Evolutionary conservation across 2,113 vertebrate species (phyloP), one percentile per base, ranked within the genome.

Genomic region (Scopus umbretta): DNA sequence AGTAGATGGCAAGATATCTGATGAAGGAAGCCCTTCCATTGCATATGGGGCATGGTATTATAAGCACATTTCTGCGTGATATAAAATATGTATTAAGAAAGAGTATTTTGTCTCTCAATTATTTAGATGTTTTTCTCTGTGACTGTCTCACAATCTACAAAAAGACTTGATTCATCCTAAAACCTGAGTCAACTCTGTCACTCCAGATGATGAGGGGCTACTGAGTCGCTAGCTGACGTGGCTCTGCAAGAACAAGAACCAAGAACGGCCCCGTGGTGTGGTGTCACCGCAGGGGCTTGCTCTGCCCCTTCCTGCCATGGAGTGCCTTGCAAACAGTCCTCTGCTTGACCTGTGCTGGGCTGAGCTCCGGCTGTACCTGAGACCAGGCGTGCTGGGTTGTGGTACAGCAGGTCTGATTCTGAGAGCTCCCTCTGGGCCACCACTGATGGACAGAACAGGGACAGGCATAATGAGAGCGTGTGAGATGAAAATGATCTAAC

Each of bases 381-480:
- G 65, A 10, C 18, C 8, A 3, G 8, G 4, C 1, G 1, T 50
- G 25, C 42, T 85, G 88, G 2, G 38, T 19, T 25, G 1, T 43
- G 72, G 23, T 16, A 32, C 14, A 18, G n/a, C 12, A 10, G 61
- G 22, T 67, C 38, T 79, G 27, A 29, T 32, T n/a, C 45, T n/a
- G 55, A 74, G 74, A 66, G 36, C n/a, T 38, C 21, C 14, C 17
- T 66, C 53, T 45, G 47, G 30, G 32, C 29, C 61, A 50, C 2
- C 2, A 4, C 9, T 43, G 71, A 52, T 47, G 58, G 72, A 71
- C 67, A 58, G 59, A 74, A 66, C 38, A 74, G 66, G 75, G 47
- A n/a, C 29, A 50, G 65, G 53, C 14, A 16, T 27, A 40, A 63
- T 0, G 0, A 61, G 47, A 55, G 6, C 0, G 0, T 50, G 29